These are phyloP conservation scores for Pandion haliaetus DNA, from an alignment of 2,113 vertebrate species.

Conservation along the genomic window DNA sequence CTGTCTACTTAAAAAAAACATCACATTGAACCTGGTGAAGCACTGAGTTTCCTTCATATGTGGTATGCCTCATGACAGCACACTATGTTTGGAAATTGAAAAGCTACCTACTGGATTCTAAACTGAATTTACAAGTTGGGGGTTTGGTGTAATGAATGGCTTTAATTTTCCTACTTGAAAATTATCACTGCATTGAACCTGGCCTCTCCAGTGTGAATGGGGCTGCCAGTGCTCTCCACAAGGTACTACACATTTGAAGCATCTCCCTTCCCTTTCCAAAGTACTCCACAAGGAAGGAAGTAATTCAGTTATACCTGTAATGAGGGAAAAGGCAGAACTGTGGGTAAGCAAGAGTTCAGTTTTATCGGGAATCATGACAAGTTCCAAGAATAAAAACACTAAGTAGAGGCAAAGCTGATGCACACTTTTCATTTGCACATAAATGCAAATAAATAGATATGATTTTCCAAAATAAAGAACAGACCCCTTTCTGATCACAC, in stretches of 20 bases:
- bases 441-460: not conserved
- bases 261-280: not conserved
- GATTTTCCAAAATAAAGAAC: slow-evolving; percentile 21
- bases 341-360: not conserved
- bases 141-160: not conserved
- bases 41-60: not conserved
- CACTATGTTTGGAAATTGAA: not conserved
- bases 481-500: not conserved
- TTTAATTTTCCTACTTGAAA: not conserved
- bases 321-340: not conserved
- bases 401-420: not conserved
- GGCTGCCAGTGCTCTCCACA: not conserved
- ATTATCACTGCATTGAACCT: not conserved
- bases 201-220: not conserved
- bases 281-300: not conserved
- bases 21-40: not conserved
- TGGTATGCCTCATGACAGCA: not conserved
- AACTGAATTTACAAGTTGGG: not conserved
- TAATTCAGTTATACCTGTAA: not conserved
- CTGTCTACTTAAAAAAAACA: not conserved
- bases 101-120: not conserved
- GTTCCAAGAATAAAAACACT: not conserved
- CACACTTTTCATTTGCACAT: not conserved
- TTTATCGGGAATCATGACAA: not conserved
- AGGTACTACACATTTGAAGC: not conserved